Evolutionary conservation across 92 coral and sea anemone genomes (phyloP).

Genomic region (Epizoanthus scotinus): DNA sequence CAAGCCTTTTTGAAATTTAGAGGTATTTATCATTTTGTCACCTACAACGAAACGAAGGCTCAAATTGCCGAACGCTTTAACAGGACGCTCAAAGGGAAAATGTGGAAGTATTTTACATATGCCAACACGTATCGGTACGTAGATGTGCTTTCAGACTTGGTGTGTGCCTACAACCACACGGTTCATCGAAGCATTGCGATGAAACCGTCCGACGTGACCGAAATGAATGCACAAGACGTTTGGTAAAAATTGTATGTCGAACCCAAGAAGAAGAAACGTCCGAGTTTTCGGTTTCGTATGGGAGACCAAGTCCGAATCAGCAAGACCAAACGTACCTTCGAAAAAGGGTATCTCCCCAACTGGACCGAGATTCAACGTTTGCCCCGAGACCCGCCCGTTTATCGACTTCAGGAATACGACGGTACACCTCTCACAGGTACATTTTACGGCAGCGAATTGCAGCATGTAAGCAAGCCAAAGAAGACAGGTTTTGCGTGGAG

Average conservation of each 20-base stretch:
- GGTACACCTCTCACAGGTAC: no score
- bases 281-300: slow-evolving; percentile 8
- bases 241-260: slow-evolving; percentile 38
- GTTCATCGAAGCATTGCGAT: slow-evolving; percentile 16
- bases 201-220: slow-evolving; percentile 4
- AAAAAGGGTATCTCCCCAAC: background rate
- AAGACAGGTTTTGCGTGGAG: no score
- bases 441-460: no score
- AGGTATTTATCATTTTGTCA: slow-evolving; percentile 32
- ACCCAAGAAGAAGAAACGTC: background rate
- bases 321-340: background rate
- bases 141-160: slow-evolving; percentile 11
- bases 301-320: slow-evolving; percentile 30
- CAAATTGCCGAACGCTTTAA: slow-evolving; percentile 36
- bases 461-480: no score
- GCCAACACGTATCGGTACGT: slow-evolving; percentile 19
- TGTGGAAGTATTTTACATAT: slow-evolving; percentile 5
- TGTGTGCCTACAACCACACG: slow-evolving; percentile 28
- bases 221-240: background rate
- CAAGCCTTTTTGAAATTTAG: slow-evolving; percentile 22
- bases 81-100: slow-evolving; percentile 21
- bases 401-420: no score
- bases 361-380: no score
- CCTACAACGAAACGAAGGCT: slow-evolving; percentile 34
- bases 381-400: no score